Base-by-base conservation (phyloP, 2,888 invertebrate species). In the Tridacna gigas region DNA sequence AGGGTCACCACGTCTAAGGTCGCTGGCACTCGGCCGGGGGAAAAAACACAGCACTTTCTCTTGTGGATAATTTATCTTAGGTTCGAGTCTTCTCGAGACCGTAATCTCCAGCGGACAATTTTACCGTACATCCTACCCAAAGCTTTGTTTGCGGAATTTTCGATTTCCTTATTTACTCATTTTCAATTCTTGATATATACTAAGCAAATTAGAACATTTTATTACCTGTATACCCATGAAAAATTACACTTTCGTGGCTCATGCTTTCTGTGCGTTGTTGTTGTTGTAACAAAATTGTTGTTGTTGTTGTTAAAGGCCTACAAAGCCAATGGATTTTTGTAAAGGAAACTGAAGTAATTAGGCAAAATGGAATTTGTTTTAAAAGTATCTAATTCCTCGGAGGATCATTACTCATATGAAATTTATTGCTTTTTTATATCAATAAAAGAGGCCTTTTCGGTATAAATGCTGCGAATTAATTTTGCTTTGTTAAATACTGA, bases 191-290 rank as follows among this genome's bases (percentile, higher is more conserved):
- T 5, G 2, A 13, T 69, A 69, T 37, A 5, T 65, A 5, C n/a
- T 56, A 56, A 3, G 9, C n/a, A 26, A 69, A 45, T 4, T 37
- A 37, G 37, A 37, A 7, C 37, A 37, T 37, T 37, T 37, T 37
- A 45, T 48, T 79, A 80, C 83, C 83, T 67, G 83, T 83, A 73
- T 77, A 83, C 48, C 83, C 83, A n/a, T 83, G 65, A 66, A 83
- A 73, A 73, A 66, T 73, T 13, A 83, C 83, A 69, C 69, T 69
- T 20, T 69, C 69, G 13, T 69, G 69, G 47, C 45, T 69, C 69
- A 69, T 69, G 26, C 18, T 69, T 45, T 25, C 28, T 45, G 37
- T 26, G 7, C 45, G 47, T 45, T 69, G 69, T 69, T 69, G 69
- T 69, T 45, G 45, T 69, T 22, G 5, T 37, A 9, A 67, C 5